Conservation (phyloP, 2,113 vertebrate species). For the Pterocles gutturalis region DNA sequence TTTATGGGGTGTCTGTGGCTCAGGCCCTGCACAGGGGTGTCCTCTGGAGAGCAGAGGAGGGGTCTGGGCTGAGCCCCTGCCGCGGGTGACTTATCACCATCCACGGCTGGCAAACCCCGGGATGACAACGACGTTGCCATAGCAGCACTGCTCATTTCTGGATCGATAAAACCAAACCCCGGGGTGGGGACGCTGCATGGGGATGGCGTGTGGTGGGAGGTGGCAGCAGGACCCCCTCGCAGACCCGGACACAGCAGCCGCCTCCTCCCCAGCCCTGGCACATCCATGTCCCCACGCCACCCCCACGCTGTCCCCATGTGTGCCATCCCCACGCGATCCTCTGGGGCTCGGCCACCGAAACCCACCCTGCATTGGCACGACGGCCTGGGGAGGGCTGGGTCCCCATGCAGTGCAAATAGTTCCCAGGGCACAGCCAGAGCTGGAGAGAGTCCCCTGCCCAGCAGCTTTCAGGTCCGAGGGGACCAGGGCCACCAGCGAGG, state of each 20-base stretch:
- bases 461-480: background rate
- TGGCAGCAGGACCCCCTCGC: rapidly evolving
- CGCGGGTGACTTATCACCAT: background rate
- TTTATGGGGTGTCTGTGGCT: no score
- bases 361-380: background rate
- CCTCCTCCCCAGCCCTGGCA: background rate
- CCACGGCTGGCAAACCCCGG: rapidly evolving
- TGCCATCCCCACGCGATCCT: background rate
- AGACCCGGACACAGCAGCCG: background rate
- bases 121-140: background rate
- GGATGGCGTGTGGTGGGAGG: rapidly evolving
- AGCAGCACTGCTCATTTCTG: background rate
- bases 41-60: background rate
- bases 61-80: no score
- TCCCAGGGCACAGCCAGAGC: background rate
- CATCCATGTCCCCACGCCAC: background rate
- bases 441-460: background rate
- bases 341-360: background rate
- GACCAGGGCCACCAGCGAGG: no score
- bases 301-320: background rate
- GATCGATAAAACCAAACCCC: background rate
- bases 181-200: background rate
- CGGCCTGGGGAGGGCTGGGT: no score
- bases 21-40: rapidly evolving
- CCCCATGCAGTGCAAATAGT: no score